Percentiles rank a stretch among this genome's conserved stretches.
Evolutionary conservation across 2,888 invertebrate species (phyloP).

Genomic region (Hydrotaea diabolus): DNA sequence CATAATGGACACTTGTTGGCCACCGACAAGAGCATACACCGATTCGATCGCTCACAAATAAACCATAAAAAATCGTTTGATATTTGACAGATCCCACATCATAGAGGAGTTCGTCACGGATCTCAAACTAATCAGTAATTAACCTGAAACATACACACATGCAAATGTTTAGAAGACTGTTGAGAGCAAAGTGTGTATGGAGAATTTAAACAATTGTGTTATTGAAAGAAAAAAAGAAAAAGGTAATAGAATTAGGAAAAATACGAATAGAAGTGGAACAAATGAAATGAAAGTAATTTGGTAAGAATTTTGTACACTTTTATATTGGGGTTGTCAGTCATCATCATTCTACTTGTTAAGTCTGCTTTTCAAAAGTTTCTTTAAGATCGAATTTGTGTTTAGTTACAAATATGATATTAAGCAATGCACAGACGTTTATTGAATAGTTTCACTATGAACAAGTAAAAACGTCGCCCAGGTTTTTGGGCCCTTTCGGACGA

Average conservation of each 20-base stretch:
- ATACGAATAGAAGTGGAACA: neutral
- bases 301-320: neutral
- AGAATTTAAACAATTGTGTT: conserved; percentile 13
- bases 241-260: conserved; percentile 11
- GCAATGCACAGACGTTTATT: no score
- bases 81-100: conserved; percentile 48
- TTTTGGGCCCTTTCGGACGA: no score
- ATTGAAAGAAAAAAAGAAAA: neutral
- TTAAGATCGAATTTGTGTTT: no score
- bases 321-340: no score
- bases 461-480: no score
- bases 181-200: neutral
- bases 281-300: conserved; percentile 13
- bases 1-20: conserved; percentile 57
- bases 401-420: no score
- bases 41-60: neutral
- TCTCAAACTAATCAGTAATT: conserved; percentile 42
- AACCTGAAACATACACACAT: neutral
- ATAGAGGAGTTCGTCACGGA: conserved; percentile 46
- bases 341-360: no score
- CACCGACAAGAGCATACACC: neutral
- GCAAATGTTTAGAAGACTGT: neutral
- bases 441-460: no score
- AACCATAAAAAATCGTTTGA: conserved; percentile 11
- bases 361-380: no score